phyloP scores from a whole-genome alignment of 2,888 invertebrate genomes.

The Nephrocerus scutellatus region DNA sequence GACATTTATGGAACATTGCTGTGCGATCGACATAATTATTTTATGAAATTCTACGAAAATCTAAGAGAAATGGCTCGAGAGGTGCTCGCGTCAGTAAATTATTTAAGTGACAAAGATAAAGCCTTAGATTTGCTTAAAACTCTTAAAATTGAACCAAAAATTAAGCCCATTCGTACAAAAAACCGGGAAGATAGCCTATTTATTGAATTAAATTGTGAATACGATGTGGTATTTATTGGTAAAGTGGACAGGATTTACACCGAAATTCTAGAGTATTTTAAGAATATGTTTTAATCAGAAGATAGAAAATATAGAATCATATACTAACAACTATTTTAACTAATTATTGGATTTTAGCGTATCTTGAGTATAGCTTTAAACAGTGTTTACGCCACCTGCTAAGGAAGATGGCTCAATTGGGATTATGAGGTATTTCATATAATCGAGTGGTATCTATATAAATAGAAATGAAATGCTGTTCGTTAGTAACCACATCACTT shows the following conservation, averaged over 20 bases:
- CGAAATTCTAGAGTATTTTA: conserved; percentile 34
- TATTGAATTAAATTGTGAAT: conserved; percentile 34
- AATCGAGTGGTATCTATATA: too few species aligned
- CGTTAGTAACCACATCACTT: too few species aligned
- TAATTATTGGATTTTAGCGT: too few species aligned
- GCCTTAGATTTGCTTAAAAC: conserved; percentile 27
- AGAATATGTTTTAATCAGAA: conserved; percentile 32
- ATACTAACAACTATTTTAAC: too few species aligned
- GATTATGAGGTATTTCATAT: too few species aligned
- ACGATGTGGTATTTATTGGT: conserved; percentile 32
- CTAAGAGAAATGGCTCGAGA: conserved; percentile 27
- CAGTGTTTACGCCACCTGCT: too few species aligned
- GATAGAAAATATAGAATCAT: too few species aligned
- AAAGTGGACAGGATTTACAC: conserved; percentile 27
- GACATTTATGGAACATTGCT: conserved; percentile 29
- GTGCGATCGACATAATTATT: conserved; percentile 42
- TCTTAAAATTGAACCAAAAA: conserved; percentile 31
- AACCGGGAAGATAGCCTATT: conserved; percentile 23
- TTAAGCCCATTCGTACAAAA: conserved; percentile 10
- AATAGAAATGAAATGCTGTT: too few species aligned
- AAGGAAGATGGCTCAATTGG: too few species aligned
- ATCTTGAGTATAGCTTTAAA: too few species aligned
- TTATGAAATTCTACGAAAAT: conserved; percentile 30
- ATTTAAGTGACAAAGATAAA: conserved; percentile 20
- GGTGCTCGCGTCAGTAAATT: conserved; percentile 17